phyloP scores from a whole-genome alignment of 1,140 invertebrate genomes.

The Laupala kohalensis region DNA sequence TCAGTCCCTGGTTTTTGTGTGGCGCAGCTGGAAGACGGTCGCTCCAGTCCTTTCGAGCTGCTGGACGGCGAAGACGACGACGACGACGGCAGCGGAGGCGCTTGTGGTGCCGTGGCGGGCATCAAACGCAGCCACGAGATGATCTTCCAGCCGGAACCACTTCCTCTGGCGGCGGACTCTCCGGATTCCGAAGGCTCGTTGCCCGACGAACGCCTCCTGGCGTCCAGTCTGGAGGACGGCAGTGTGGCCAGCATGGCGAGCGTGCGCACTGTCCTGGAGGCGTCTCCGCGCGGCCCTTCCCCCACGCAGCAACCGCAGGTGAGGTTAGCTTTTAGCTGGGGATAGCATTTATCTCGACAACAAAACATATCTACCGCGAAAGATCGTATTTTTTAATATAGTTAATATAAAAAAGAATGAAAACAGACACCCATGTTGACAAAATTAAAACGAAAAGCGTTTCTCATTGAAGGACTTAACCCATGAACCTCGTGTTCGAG shows the following conservation, averaged over 20 bases:
- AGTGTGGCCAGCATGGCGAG: conserved; percentile 38
- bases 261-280: conserved; percentile 24
- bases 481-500: no score
- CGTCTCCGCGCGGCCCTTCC: conserved; percentile 12
- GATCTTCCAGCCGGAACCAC: conserved; percentile 64
- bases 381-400: no score
- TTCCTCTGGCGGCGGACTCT: conserved; percentile 24
- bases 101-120: background rate
- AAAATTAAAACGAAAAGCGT: no score
- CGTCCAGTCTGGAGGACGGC: conserved; percentile 40
- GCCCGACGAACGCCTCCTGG: conserved; percentile 10
- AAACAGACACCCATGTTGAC: no score
- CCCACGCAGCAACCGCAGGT: no score
- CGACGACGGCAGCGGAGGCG: conserved; percentile 19
- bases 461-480: no score
- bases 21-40: conserved; percentile 20
- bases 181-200: conserved; percentile 17
- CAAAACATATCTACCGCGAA: no score
- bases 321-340: no score
- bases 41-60: conserved; percentile 29
- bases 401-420: no score
- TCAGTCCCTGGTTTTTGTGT: background rate
- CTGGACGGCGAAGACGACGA: conserved; percentile 24
- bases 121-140: conserved; percentile 84
- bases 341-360: no score